These are phyloP conservation scores for Conomelus anceps DNA, from an alignment of 2,888 invertebrate genomes.

Conservation along the genomic window DNA sequence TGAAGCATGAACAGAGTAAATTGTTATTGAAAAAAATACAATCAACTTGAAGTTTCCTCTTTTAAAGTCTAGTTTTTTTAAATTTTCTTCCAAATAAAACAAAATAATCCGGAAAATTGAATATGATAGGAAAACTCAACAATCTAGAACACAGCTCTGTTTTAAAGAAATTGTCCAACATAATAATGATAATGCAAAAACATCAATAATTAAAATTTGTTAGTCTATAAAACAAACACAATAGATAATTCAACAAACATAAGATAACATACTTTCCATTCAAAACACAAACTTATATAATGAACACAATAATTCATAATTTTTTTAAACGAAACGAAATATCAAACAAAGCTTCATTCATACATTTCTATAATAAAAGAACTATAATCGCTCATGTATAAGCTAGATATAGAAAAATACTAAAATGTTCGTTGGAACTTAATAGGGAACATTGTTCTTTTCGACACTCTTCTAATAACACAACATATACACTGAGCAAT, in stretches of 20 bases:
- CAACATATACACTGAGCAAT: constrained; percentile 11
- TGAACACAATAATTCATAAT: background rate
- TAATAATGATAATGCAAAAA: background rate
- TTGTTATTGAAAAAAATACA: too few species aligned
- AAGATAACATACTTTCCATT: constrained; percentile 2
- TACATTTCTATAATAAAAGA: background rate
- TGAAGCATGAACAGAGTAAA: too few species aligned
- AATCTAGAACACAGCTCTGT: background rate
- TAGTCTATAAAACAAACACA: background rate
- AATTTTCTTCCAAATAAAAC: background rate
- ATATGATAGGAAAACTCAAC: background rate
- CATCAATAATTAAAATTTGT: background rate
- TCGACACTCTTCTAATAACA: background rate
- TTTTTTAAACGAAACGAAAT: background rate
- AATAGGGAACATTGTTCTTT: background rate
- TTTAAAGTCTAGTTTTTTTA: too few species aligned
- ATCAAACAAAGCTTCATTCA: background rate
- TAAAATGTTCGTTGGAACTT: background rate
- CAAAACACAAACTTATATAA: background rate
- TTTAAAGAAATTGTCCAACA: too few species aligned
- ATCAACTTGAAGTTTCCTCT: too few species aligned
- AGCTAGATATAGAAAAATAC: background rate
- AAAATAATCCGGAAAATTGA: background rate
- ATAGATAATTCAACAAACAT: constrained; percentile 17
- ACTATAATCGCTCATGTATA: background rate